These are phyloP conservation scores for Hymenochirus boettgeri DNA, from an alignment of 2,113 vertebrate species.

Conservation along the genomic window DNA sequence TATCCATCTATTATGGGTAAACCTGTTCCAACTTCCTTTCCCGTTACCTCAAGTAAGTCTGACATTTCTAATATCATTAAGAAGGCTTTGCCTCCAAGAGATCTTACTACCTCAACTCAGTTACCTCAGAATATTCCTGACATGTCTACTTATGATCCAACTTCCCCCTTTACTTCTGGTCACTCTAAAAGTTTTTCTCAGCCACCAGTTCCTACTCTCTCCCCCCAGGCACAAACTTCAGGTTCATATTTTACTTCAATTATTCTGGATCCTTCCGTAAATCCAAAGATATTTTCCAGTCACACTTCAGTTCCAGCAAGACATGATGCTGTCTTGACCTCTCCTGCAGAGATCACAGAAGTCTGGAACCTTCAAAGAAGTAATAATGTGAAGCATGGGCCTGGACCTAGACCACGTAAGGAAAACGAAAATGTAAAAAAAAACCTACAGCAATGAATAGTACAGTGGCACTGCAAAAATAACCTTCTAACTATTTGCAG, in stretches of 20 bases:
- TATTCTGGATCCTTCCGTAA: no score
- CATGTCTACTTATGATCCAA: not conserved
- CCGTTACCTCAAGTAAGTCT: slow-evolving; percentile 12
- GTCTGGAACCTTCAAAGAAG: no score
- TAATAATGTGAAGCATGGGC: no score
- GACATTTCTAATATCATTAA: not conserved
- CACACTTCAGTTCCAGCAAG: no score
- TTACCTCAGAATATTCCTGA: not conserved
- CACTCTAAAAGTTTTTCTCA: not conserved
- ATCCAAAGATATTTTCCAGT: no score
- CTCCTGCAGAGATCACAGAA: no score
- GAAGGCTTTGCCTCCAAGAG: not conserved
- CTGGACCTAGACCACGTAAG: no score
- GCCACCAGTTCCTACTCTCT: not conserved
- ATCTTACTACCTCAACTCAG: not conserved
- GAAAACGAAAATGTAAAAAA: no score
- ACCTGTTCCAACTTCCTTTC: not conserved
- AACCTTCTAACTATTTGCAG: no score
- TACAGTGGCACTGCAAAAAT: no score
- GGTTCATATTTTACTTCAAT: not conserved
- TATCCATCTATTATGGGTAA: not conserved
- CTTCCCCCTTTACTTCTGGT: not conserved
- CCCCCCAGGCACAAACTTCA: not conserved
- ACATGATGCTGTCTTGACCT: no score
- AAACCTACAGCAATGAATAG: no score